Evolutionary conservation across 2,797 vertebrate genomes (phyloP).

Genomic region (Paguma larvata): DNA sequence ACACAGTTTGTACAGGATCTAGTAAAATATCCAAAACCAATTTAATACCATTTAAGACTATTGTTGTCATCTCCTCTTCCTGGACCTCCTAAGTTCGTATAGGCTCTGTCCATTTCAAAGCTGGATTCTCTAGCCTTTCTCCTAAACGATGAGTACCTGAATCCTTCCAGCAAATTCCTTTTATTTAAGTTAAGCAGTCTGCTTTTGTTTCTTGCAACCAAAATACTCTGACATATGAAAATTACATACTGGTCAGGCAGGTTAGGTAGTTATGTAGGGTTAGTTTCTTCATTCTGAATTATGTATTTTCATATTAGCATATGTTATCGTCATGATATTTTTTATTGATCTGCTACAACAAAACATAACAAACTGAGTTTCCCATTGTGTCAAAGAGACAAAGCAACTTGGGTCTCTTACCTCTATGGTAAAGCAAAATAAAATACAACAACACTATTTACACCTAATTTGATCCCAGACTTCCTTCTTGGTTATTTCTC

Average conservation of each 20-base stretch:
- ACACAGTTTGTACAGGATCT: background rate
- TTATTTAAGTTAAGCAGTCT: background rate
- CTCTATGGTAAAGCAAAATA: background rate
- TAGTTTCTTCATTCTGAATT: background rate
- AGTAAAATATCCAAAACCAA: background rate
- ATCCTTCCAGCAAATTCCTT: background rate
- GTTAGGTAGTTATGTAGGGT: background rate
- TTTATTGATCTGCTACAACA: background rate
- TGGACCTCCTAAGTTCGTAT: background rate
- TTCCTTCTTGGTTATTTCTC: background rate
- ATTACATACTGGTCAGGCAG: background rate
- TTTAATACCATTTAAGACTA: background rate
- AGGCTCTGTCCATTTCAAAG: background rate
- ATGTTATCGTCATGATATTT: background rate
- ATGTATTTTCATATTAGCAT: background rate
- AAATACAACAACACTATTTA: background rate
- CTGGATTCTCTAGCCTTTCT: background rate
- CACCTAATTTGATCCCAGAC: background rate
- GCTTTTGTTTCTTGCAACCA: slow-evolving; percentile 35
- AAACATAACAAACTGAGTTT: slow-evolving; percentile 40
- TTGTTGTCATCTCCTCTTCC: background rate
- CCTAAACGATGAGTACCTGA: background rate
- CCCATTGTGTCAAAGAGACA: background rate
- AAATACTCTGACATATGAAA: slow-evolving; percentile 10
- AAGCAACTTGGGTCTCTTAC: background rate